A percentile compares a stretch with the other conserved stretches of the same genome.
These are phyloP conservation scores for Marmota flaviventris DNA, from an alignment of 2,113 vertebrate species.

Conservation along the genomic window DNA sequence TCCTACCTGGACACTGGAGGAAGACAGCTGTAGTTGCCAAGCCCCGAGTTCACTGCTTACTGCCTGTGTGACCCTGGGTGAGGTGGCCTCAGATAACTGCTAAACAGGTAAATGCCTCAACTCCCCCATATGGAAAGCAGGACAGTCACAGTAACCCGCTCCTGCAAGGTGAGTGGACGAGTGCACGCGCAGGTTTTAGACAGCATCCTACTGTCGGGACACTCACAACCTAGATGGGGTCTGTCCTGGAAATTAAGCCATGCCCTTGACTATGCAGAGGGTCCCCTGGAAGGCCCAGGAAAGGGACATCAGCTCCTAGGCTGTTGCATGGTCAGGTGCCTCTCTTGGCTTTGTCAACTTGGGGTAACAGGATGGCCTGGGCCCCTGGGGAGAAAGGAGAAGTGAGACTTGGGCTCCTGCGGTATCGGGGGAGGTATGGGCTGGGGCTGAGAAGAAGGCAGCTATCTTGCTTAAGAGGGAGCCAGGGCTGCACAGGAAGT, in stretches of 20 bases:
- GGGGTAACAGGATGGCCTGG: background rate
- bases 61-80: background rate
- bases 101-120: background rate
- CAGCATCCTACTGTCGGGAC: accelerated
- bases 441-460: background rate
- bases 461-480: background rate
- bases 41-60: background rate
- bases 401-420: background rate
- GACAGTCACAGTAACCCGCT: no score
- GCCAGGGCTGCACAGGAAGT: background rate
- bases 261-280: background rate
- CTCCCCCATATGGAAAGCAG: background rate
- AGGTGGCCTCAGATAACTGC: background rate
- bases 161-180: background rate
- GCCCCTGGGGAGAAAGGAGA: background rate
- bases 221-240: background rate
- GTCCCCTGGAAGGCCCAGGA: background rate
- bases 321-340: background rate
- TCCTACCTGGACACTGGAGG: background rate
- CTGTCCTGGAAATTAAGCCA: background rate
- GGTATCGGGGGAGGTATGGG: background rate
- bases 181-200: accelerated
- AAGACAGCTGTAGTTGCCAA: background rate
- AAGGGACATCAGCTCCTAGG: accelerated
- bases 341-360: background rate